These are phyloP conservation scores for Ammospiza caudacuta DNA, from an alignment of 2,113 vertebrate genomes.

Conservation along the genomic window DNA sequence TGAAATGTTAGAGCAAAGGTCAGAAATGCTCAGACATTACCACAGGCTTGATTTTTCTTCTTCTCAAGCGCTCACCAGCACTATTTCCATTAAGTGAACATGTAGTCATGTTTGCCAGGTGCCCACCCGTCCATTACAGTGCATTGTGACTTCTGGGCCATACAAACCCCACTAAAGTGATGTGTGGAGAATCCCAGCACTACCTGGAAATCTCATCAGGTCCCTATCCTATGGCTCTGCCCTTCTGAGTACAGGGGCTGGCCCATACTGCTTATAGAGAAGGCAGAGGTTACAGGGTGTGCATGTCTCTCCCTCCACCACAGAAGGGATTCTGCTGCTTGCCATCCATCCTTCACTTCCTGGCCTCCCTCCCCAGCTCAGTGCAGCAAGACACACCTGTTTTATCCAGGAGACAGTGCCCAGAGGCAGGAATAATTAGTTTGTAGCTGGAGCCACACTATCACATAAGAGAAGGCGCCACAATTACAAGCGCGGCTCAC, in stretches of 20 bases:
- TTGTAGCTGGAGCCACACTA: neutral
- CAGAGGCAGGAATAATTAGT: neutral
- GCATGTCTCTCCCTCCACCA: neutral
- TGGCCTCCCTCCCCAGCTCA: neutral
- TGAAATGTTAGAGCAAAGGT: constrained; percentile 53
- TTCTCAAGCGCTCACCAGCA: neutral
- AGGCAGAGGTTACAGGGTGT: neutral
- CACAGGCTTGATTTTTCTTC: neutral
- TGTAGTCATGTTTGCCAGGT: neutral
- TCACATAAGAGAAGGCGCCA: neutral
- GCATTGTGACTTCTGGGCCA: neutral
- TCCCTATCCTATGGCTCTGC: neutral
- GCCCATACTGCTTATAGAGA: neutral
- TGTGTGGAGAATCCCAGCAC: neutral
- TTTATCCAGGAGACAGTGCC: neutral
- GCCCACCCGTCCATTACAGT: neutral
- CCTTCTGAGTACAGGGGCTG: neutral
- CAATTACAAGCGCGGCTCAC: neutral
- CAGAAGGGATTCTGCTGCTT: neutral
- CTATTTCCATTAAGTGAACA: neutral
- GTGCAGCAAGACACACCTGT: neutral
- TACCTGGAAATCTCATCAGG: neutral
- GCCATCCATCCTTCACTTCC: neutral
- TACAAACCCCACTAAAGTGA: neutral
- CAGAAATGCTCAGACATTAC: constrained; percentile 36